Evolutionary conservation across 2,888 invertebrate species (phyloP).

Genomic region (Synanthedon vespiformis): DNA sequence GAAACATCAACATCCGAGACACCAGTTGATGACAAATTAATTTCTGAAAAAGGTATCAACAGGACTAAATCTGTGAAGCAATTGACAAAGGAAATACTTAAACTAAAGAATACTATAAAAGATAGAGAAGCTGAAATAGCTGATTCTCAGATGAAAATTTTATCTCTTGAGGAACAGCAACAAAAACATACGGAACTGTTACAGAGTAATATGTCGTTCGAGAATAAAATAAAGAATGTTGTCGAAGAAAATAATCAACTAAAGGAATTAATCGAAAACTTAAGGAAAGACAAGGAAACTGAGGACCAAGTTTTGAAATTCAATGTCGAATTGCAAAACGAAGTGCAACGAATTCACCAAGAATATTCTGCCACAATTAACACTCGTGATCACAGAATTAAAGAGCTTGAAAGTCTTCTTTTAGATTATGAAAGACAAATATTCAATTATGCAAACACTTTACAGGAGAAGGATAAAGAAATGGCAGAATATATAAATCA

Average conservation of each 20-base stretch:
- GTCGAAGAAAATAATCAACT: constrained; percentile 49
- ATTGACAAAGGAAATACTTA: constrained; percentile 63
- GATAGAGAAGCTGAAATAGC: constrained; percentile 65
- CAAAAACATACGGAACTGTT: constrained; percentile 51
- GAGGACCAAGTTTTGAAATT: constrained; percentile 32
- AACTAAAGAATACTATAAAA: constrained; percentile 60
- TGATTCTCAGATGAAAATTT: constrained; percentile 63
- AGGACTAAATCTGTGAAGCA: constrained; percentile 59
- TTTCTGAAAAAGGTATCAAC: constrained; percentile 41
- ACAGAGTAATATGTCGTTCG: constrained; percentile 36
- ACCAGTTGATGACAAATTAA: constrained; percentile 45
- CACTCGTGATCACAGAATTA: constrained; percentile 53
- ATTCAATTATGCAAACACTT: constrained; percentile 43
- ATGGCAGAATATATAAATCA: constrained; percentile 62
- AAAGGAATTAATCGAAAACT: constrained; percentile 41
- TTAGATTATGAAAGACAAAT: constrained; percentile 63
- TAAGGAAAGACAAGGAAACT: constrained; percentile 30
- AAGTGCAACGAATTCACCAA: constrained; percentile 43
- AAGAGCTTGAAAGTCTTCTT: constrained; percentile 60
- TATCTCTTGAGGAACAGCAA: constrained; percentile 60
- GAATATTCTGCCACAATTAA: constrained; percentile 42
- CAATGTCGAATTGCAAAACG: constrained; percentile 37
- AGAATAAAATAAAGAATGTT: constrained; percentile 50
- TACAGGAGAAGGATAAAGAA: constrained; percentile 62
- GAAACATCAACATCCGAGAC: constrained; percentile 34